These are phyloP conservation scores for Numenius phaeopus DNA, from an alignment of 2,797 vertebrate genomes.

Conservation along the genomic window DNA sequence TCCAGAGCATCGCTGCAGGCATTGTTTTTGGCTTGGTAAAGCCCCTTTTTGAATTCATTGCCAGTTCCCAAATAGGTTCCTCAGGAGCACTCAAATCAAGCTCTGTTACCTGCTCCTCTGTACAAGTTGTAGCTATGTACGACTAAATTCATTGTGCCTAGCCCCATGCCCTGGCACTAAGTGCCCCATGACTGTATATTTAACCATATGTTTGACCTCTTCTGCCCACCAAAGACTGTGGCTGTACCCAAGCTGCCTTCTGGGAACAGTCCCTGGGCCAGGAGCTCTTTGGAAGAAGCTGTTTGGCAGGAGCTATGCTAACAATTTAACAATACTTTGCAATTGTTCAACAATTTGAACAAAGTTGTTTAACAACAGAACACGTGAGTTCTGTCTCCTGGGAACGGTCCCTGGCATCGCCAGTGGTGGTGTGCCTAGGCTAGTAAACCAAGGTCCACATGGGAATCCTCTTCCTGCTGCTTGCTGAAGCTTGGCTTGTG, in stretches of 20 bases:
- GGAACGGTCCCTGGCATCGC: background rate
- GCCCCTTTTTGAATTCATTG: background rate
- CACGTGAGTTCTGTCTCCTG: background rate
- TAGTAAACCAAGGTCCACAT: background rate
- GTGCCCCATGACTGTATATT: background rate
- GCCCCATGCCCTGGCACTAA: background rate
- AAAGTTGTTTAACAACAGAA: constrained; percentile 1
- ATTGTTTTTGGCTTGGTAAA: background rate
- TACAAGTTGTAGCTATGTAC: background rate
- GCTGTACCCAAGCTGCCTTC: background rate
- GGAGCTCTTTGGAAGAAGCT: background rate
- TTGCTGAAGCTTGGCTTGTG: background rate
- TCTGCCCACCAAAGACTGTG: background rate
- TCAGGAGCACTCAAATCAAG: background rate
- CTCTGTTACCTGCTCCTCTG: background rate
- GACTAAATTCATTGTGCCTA: background rate
- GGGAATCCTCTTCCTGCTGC: background rate
- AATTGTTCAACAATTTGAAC: background rate
- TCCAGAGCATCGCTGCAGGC: background rate
- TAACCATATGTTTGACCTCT: background rate
- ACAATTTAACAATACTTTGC: background rate
- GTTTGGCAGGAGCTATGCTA: background rate
- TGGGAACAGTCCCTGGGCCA: background rate
- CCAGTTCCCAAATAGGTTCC: background rate
- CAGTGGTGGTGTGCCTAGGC: background rate